phyloP scores from a whole-genome alignment of 2,113 vertebrate genomes.

The Albula glossodonta region DNA sequence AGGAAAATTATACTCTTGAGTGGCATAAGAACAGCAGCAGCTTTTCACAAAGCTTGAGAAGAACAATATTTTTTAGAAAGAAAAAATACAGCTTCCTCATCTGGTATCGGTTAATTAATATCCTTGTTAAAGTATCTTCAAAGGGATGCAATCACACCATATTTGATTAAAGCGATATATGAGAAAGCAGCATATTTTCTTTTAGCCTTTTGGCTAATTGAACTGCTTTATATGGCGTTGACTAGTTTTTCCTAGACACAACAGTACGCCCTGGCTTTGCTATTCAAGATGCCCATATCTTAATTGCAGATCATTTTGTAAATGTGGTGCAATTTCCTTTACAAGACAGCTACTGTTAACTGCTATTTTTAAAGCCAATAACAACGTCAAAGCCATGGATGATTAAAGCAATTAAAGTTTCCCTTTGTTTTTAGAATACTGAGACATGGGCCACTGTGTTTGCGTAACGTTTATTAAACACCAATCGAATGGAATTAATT shows the following conservation, averaged over 20 bases:
- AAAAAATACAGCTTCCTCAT: slow-evolving; percentile 71
- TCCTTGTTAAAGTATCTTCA: slow-evolving; percentile 67
- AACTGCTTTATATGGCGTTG: slow-evolving; percentile 71
- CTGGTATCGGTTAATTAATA: slow-evolving; percentile 77
- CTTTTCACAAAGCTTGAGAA: slow-evolving; percentile 70
- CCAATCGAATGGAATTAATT: slow-evolving; percentile 93
- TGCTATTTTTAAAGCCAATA: slow-evolving; percentile 87
- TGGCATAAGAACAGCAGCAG: slow-evolving; percentile 64
- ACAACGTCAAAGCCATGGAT: slow-evolving; percentile 86
- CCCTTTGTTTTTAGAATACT: slow-evolving; percentile 88
- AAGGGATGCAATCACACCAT: slow-evolving; percentile 68
- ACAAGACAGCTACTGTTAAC: slow-evolving; percentile 85
- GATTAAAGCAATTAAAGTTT: slow-evolving; percentile 99
- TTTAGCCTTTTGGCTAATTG: slow-evolving; percentile 75
- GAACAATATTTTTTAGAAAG: slow-evolving; percentile 65
- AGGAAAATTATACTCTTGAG: slow-evolving; percentile 67
- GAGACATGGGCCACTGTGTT: slow-evolving; percentile 81
- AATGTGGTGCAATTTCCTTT: slow-evolving; percentile 81
- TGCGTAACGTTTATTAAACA: slow-evolving; percentile 94
- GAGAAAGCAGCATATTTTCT: slow-evolving; percentile 71
- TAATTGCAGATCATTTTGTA: slow-evolving; percentile 77
- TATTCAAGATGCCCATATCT: slow-evolving; percentile 71
- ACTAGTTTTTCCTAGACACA: slow-evolving; percentile 72
- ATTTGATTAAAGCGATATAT: slow-evolving; percentile 78
- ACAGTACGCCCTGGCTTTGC: slow-evolving; percentile 58